These are phyloP conservation scores for Anguilla japonica DNA, from an alignment of 2,113 vertebrate genomes.

Conservation along the genomic window DNA sequence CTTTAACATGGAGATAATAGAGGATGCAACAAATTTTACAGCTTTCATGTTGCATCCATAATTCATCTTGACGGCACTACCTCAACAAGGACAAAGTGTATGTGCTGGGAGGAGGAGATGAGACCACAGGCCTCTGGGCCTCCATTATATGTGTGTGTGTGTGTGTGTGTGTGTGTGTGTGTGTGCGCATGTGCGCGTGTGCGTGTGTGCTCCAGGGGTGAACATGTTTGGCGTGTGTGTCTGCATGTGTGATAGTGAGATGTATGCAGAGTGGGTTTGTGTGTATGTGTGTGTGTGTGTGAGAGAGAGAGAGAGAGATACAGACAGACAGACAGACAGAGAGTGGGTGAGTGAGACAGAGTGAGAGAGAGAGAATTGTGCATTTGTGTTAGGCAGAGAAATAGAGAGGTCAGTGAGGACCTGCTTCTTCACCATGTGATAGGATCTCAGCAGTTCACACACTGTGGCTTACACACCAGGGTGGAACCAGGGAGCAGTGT, in stretches of 20 bases:
- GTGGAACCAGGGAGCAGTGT: constrained; percentile 55
- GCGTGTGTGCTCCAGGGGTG: background rate
- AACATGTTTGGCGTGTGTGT: background rate
- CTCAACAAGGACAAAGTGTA: constrained; percentile 88
- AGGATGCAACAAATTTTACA: constrained; percentile 99
- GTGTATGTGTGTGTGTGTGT: background rate
- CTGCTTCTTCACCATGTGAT: constrained; percentile 49
- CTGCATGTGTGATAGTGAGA: background rate
- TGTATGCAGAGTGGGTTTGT: no score
- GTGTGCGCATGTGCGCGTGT: background rate
- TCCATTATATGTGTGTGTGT: background rate
- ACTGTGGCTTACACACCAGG: background rate
- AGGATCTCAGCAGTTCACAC: constrained; percentile 63
- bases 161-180: background rate
- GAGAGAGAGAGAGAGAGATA: no score
- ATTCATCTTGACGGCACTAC: constrained; percentile 94
- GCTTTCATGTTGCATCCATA: constrained; percentile 99
- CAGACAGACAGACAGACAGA: no score
- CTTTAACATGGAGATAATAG: constrained; percentile 99
- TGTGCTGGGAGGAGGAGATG: constrained; percentile 54
- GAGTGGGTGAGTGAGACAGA: no score
- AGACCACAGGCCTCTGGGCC: background rate
- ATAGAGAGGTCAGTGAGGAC: constrained; percentile 27
- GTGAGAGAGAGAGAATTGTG: background rate
- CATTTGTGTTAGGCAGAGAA: constrained; percentile 52